A percentile compares a stretch with the other conserved stretches of the same genome.
phyloP scores from a whole-genome alignment of 1,140 invertebrate species.

The Eupristina koningsbergeri region DNA sequence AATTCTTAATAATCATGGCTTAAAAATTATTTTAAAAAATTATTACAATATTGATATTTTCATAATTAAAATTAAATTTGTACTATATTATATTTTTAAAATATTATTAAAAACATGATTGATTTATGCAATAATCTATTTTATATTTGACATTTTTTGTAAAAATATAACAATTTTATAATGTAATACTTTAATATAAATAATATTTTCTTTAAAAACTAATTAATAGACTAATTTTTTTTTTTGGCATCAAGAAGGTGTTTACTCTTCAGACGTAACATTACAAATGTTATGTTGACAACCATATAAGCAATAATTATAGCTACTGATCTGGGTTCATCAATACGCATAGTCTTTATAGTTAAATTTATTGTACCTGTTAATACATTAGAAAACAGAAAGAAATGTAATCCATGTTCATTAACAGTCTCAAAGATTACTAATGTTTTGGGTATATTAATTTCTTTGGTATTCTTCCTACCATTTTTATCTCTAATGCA shows the following conservation, averaged over 20 bases:
- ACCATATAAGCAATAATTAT: slow-evolving; percentile 78
- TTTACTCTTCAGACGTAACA: slow-evolving; percentile 62
- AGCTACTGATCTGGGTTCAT: slow-evolving; percentile 69
- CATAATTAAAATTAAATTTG: slow-evolving; percentile 25
- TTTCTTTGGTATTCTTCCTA: slow-evolving; percentile 23
- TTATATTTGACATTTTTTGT: slow-evolving; percentile 40
- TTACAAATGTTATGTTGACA: slow-evolving; percentile 65
- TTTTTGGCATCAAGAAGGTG: slow-evolving; percentile 30
- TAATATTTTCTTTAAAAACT: slow-evolving; percentile 36
- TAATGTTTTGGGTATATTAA: slow-evolving; percentile 63
- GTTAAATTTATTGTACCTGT: slow-evolving; percentile 86
- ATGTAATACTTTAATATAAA: slow-evolving; percentile 13
- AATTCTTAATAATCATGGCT: slow-evolving; percentile 9
- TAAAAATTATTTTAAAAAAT: slow-evolving; percentile 24
- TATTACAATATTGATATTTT: slow-evolving; percentile 34
- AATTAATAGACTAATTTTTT: slow-evolving; percentile 9
- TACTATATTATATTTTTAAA: slow-evolving; percentile 22
- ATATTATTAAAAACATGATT: slow-evolving; percentile 16
- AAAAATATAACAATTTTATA: slow-evolving; percentile 55
- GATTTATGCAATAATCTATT: slow-evolving; percentile 27
- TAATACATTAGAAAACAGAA: slow-evolving; percentile 84
- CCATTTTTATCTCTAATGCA: slow-evolving; percentile 39
- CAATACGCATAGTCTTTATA: slow-evolving; percentile 77
- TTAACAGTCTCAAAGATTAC: slow-evolving; percentile 80
- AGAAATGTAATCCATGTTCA: slow-evolving; percentile 84